Evolutionary conservation across 2,888 invertebrate genomes (phyloP), one percentile per base, ranked within the genome.

Genomic region (Philopedon plagiatum): DNA sequence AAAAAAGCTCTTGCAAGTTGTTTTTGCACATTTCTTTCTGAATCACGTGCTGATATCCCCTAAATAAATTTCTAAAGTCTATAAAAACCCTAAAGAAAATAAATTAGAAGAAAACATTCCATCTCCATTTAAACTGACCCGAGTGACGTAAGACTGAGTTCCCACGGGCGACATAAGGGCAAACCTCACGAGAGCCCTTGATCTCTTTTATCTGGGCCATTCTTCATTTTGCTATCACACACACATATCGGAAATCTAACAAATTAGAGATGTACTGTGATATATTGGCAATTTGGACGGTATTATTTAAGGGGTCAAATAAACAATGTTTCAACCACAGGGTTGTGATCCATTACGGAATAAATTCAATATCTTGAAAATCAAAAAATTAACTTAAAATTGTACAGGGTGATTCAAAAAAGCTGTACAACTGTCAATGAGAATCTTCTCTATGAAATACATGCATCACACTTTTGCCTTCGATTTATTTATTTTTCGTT

Each of bases 221-320:
- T 78, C 78, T 79, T 81, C 80, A 81, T 82, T 79, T 79, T 76
- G 77, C 77, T 78, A 79, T 80, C 79, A 78, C 77, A 78, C 77
- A 78, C 77, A 56, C 51, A 54, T 37, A 44, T 32, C 61, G 44
- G n/a, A 61, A 29, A 29, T 61, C 26, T 26, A 29, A 61, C 61
- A 41, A 61, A 61, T 61, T 61, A 61, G 46, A 61, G 44, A 29
- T 32, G 11, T 29, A 61, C 18, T 18, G 44, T 18, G n/a, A 51
- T 21, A 34, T n/a, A 39, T 39, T 39, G 15, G 39, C 39, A 13
- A 39, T 39, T 15, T 2, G 4, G 3, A 39, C 39, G 39, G 15
- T 39, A 39, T n/a, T 15, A 39, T 13, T 15, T 39, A 15, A 39
- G 39, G 7, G 39, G 4, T n/a, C 15, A 0, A 26, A 5, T 26